A percentile compares a stretch with the other conserved stretches of the same genome.
These are phyloP conservation scores for Idaea aversata DNA, from an alignment of 2,888 invertebrate genomes.

Conservation along the genomic window DNA sequence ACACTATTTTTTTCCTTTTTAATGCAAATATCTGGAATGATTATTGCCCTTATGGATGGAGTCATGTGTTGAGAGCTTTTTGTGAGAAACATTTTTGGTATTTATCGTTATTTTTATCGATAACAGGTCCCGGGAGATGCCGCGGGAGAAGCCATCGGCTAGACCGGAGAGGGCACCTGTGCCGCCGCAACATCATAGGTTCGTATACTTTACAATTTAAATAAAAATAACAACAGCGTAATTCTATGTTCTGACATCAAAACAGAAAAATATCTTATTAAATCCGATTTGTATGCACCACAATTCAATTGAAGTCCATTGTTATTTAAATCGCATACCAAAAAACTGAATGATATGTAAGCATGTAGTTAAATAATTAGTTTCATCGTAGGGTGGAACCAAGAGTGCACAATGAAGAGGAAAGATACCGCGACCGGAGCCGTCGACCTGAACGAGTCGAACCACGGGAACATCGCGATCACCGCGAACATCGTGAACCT, in stretches of 20 bases:
- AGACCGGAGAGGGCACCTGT: conserved; percentile 46
- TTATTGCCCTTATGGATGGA: conserved; percentile 6
- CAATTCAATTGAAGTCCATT: no score
- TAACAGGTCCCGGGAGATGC: conserved; percentile 59
- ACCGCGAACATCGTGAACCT: conserved; percentile 25
- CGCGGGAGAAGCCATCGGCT: conserved; percentile 51
- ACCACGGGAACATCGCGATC: conserved; percentile 25
- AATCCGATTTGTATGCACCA: no score
- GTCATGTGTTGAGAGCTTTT: neutral
- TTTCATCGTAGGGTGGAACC: neutral
- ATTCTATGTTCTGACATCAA: no score
- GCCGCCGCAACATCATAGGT: conserved; percentile 12
- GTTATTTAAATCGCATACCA: no score
- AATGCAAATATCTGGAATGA: conserved; percentile 7
- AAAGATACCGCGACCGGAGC: conserved; percentile 27
- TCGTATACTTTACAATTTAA: neutral
- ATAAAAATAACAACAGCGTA: no score
- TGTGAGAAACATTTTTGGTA: conserved; percentile 4
- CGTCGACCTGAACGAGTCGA: conserved; percentile 15
- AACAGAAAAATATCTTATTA: no score
- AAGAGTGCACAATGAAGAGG: conserved; percentile 11
- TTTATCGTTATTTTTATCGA: conserved; percentile 25
- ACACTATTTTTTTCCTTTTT: conserved; percentile 3
- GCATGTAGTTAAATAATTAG: neutral
- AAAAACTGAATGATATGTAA: neutral